Evolutionary conservation across 1,140 invertebrate genomes (phyloP), one percentile per base, ranked within the genome.

Genomic region (Hylyphantes graminicola): DNA sequence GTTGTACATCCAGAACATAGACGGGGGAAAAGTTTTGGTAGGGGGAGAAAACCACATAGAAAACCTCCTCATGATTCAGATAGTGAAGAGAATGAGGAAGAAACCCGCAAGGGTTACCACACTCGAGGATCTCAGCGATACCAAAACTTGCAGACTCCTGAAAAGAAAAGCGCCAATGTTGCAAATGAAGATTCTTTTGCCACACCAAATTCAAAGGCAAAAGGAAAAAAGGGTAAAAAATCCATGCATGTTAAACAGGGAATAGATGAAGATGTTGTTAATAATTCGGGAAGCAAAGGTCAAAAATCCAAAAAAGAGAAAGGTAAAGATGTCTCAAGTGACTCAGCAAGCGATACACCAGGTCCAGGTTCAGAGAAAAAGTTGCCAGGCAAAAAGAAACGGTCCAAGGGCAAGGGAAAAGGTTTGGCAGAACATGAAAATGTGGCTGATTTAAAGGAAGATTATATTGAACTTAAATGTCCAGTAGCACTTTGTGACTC

Each of bases 401-500:
- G 73, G 8, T 61, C 61, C 21, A 63, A 74, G 57, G 64, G 11
- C 13, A 67, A 51, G 61, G 72, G 17, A 48, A 53, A 48, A 51
- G 48, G 54, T 55, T 64, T 68, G 7, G 48, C 21, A 21, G 15
- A n/a, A 11, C 6, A 48, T 48, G 61, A 67, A 59, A 51, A 76
- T 64, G 8, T 53, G 21, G 4, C 65, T n/a, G 82, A 85, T 19
- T 21, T 51, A 4, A 77, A 70, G 63, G 82, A 85, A 53, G 75
- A 86, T 1, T 68, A 85, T 7, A 87, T 87, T 86, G 94, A 96
- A 87, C 90, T 93, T 50, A 92, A 93, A 85, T 98, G 97, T 90
- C 95, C 95, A 0, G 91, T 98, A 13, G 93, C 96, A 81, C 93
- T 93, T 7, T 98, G 97, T 89, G 94, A 98, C 89, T 98, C 96